Conservation (phyloP, 37 sponge, comb jelly and placozoan species). For the Ephydatia muelleri region DNA sequence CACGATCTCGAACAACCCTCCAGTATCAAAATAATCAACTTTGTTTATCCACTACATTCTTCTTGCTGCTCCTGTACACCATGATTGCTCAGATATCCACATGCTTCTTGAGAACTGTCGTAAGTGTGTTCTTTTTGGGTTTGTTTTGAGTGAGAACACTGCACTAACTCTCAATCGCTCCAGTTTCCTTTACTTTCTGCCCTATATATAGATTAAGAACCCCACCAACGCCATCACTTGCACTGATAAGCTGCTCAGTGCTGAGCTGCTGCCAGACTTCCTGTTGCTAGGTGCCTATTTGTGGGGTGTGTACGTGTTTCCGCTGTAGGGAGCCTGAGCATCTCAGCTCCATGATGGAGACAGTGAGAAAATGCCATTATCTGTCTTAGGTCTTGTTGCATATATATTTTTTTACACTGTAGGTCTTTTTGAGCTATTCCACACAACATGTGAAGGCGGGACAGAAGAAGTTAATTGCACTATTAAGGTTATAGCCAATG, state of each 20-base stretch:
- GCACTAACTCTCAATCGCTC: not conserved
- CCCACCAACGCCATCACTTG: not conserved
- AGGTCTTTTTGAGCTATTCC: not conserved
- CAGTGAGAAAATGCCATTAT: constrained; percentile 26
- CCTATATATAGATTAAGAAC: not conserved
- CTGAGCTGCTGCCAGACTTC: constrained; percentile 35
- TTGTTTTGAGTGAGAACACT: no score
- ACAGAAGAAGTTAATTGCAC: not conserved
- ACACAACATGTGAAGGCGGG: not conserved
- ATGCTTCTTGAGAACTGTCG: constrained; percentile 70
- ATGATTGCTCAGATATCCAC: constrained; percentile 52
- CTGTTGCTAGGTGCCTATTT: constrained; percentile 68
- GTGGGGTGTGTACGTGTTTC: constrained; percentile 74
- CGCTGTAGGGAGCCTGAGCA: constrained; percentile 56
- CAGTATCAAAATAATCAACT: constrained; percentile 19
- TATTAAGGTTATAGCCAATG: not conserved
- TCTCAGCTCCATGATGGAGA: constrained; percentile 54
- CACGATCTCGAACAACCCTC: constrained; percentile 13
- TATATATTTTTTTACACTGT: not conserved
- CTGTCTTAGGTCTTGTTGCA: not conserved
- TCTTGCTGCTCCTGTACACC: constrained; percentile 36
- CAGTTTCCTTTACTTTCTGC: not conserved
- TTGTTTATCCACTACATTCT: constrained; percentile 61
- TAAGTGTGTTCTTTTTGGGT: constrained; percentile 20
- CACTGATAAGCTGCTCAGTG: not conserved